These are phyloP conservation scores for Micoletzkya japonica DNA, from an alignment of 2,888 invertebrate genomes.

Conservation along the genomic window DNA sequence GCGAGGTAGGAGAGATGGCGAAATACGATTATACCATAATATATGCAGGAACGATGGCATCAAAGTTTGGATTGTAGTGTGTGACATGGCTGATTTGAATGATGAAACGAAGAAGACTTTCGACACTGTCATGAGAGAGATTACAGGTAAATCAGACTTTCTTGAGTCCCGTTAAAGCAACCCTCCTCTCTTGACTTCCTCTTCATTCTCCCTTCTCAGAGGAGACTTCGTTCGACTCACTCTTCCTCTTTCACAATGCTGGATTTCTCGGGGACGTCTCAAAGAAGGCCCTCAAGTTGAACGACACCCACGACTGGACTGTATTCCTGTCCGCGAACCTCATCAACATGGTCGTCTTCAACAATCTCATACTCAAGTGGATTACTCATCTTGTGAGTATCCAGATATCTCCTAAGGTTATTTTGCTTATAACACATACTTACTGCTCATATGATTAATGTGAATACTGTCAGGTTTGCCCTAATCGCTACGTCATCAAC, in stretches of 20 bases:
- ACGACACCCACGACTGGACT: constrained; percentile 16
- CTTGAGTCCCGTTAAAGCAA: too few relatives aligned
- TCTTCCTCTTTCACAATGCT: constrained; percentile 28
- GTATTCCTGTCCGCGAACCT: constrained; percentile 28
- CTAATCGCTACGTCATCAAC: constrained; percentile 21
- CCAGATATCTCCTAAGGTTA: too few relatives aligned
- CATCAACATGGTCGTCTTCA: constrained; percentile 25
- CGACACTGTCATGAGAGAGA: constrained; percentile 24
- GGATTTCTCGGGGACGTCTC: constrained; percentile 27
- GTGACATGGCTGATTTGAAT: constrained; percentile 26
- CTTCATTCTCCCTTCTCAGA: constrained; percentile 21
- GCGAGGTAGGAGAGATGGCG: neutral
- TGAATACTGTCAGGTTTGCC: constrained; percentile 4
- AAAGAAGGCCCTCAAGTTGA: constrained; percentile 25
- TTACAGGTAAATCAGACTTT: constrained; percentile 25
- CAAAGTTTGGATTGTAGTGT: constrained; percentile 27
- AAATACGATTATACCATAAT: neutral
- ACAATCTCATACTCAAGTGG: constrained; percentile 27
- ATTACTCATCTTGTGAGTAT: constrained; percentile 8
- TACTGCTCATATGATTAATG: neutral
- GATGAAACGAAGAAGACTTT: constrained; percentile 17
- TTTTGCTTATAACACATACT: neutral
- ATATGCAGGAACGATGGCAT: constrained; percentile 13
- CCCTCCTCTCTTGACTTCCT: neutral
- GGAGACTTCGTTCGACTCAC: constrained; percentile 3